These are phyloP conservation scores for Cydia pomonella DNA, from an alignment of 1,140 invertebrate genomes.

Conservation along the genomic window DNA sequence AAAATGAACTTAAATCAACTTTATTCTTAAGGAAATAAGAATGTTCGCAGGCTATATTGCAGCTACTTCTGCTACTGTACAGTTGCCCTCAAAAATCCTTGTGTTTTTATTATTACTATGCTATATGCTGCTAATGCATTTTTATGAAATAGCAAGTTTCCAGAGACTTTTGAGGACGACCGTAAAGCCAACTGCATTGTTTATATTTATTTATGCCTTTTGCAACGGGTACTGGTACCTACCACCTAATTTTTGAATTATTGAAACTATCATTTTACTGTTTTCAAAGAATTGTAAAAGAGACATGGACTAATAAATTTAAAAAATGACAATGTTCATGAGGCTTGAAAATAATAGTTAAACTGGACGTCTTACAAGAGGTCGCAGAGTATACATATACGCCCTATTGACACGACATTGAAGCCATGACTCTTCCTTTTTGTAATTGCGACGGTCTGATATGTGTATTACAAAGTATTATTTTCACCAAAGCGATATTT, in stretches of 20 bases:
- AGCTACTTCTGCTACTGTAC: no score
- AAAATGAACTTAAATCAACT: background rate
- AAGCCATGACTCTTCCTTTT: background rate
- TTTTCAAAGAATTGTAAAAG: background rate
- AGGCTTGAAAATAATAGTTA: background rate
- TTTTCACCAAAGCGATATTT: constrained; percentile 42
- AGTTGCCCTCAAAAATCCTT: no score
- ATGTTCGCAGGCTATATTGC: no score
- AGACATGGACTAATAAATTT: constrained; percentile 4
- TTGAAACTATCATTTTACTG: background rate
- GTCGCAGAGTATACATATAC: background rate
- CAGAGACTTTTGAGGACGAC: background rate
- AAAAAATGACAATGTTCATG: background rate
- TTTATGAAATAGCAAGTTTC: no score
- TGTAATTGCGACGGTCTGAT: background rate
- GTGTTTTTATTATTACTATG: no score
- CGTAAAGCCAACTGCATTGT: no score
- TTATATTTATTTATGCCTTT: no score
- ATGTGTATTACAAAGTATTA: constrained; percentile 22
- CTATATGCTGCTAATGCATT: no score
- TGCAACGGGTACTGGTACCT: background rate
- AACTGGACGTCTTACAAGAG: background rate
- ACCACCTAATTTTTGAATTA: background rate
- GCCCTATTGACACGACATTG: background rate
- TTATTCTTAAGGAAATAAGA: no score